A percentile compares a stretch with the other conserved stretches of the same genome.
These are phyloP conservation scores for Orius insidiosus DNA, from an alignment of 1,140 invertebrate genomes.

Conservation along the genomic window DNA sequence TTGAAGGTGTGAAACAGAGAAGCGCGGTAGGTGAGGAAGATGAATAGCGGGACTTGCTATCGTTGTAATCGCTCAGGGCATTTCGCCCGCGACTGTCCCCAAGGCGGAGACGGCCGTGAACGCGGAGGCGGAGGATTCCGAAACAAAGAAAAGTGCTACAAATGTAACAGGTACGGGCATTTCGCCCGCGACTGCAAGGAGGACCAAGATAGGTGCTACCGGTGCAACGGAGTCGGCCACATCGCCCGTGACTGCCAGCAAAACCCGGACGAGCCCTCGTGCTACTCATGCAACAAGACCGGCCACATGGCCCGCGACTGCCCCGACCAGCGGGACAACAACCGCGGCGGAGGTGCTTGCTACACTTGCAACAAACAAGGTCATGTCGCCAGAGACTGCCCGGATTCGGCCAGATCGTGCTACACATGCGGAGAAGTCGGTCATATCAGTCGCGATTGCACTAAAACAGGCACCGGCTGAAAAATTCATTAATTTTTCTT, in stretches of 20 bases:
- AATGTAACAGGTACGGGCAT: slow-evolving; percentile 84
- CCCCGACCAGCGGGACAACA: slow-evolving; percentile 45
- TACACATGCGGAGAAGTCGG: slow-evolving; percentile 77
- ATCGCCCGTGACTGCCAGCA: slow-evolving; percentile 79
- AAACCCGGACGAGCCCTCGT: slow-evolving; percentile 58
- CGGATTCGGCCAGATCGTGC: slow-evolving; percentile 61
- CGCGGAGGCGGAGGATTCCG: slow-evolving; percentile 30
- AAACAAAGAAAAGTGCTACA: slow-evolving; percentile 74
- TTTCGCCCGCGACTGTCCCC: slow-evolving; percentile 70
- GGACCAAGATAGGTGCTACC: slow-evolving; percentile 63
- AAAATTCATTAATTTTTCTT: too few species aligned
- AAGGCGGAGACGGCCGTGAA: slow-evolving; percentile 26
- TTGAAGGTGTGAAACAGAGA: slow-evolving; percentile 27
- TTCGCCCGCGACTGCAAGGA: slow-evolving; percentile 84
- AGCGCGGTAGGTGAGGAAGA: slow-evolving; percentile 27
- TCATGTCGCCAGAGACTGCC: slow-evolving; percentile 77
- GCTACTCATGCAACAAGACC: slow-evolving; percentile 76
- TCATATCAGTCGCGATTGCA: slow-evolving; percentile 79
- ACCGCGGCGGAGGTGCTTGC: slow-evolving; percentile 44
- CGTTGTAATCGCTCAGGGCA: slow-evolving; percentile 77
- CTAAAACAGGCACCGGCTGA: too few species aligned
- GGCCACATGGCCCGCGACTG: slow-evolving; percentile 82
- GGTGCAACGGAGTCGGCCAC: slow-evolving; percentile 67
- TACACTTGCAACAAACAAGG: slow-evolving; percentile 80
- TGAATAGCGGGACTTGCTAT: slow-evolving; percentile 68